These are phyloP conservation scores for Xenopus borealis DNA, from an alignment of 2,113 vertebrate species.

Conservation along the genomic window DNA sequence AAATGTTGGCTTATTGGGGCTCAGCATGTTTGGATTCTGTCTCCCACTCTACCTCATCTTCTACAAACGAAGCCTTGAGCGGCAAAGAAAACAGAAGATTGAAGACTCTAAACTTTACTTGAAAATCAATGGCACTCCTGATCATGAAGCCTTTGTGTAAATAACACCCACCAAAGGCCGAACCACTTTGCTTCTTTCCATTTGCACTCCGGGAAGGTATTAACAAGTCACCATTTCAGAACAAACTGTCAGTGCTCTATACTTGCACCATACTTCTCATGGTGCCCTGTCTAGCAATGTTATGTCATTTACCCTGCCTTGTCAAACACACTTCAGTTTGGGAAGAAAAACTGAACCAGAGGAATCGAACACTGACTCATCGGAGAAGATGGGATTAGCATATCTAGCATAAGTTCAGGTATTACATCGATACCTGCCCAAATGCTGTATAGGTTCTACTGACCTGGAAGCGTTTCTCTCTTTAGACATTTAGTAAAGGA, in stretches of 20 bases:
- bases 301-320: background rate
- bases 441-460: background rate
- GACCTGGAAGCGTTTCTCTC: background rate
- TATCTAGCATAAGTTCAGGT: background rate
- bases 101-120: constrained; percentile 86
- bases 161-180: constrained; percentile 11
- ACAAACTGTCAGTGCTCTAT: constrained; percentile 9
- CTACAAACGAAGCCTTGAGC: constrained; percentile 76
- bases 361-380: background rate
- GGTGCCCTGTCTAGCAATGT: constrained; percentile 10
- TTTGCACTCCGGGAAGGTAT: constrained; percentile 43
- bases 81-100: constrained; percentile 66
- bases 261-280: constrained; percentile 2
- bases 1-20: constrained; percentile 80
- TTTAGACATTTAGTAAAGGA: background rate
- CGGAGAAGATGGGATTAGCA: background rate
- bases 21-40: constrained; percentile 90
- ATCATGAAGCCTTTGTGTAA: constrained; percentile 89
- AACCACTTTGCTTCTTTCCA: constrained; percentile 24
- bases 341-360: too few species aligned
- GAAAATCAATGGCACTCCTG: constrained; percentile 86
- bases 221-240: constrained; percentile 28
- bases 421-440: background rate
- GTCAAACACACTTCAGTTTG: background rate
- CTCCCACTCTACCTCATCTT: constrained; percentile 89